Evolutionary conservation across 2,888 invertebrate species (phyloP).

Genomic region (Phortica magna): DNA sequence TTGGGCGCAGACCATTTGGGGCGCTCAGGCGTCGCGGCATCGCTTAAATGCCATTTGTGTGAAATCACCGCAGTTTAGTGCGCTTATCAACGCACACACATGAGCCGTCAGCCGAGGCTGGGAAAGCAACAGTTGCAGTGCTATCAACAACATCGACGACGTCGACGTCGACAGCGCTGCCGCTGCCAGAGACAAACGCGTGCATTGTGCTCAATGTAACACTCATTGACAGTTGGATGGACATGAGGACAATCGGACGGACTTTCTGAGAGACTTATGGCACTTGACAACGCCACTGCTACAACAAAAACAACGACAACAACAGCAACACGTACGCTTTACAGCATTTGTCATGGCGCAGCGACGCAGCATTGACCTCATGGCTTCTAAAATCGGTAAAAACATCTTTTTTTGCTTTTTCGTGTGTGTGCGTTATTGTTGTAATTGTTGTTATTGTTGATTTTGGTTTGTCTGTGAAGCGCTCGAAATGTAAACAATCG

Average conservation of each 20-base stretch:
- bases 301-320: conserved; percentile 61
- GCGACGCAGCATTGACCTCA: conserved; percentile 70
- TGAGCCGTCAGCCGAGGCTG: not conserved
- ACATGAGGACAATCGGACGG: not conserved
- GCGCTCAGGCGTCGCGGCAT: not conserved
- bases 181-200: conserved; percentile 21
- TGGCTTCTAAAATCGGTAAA: conserved; percentile 75
- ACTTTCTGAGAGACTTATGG: conserved; percentile 57
- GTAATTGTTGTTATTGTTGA: conserved; percentile 41
- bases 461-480: conserved; percentile 52
- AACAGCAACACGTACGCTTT: conserved; percentile 36
- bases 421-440: conserved; percentile 40
- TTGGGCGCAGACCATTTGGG: not conserved
- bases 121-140: not conserved
- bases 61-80: conserved; percentile 15
- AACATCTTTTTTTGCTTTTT: conserved; percentile 72
- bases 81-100: conserved; percentile 23
- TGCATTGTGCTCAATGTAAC: conserved; percentile 27
- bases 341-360: conserved; percentile 53
- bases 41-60: conserved; percentile 14
- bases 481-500: conserved; percentile 61
- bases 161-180: too few species aligned
- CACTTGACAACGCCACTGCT: conserved; percentile 44
- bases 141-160: not conserved
- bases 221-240: conserved; percentile 33